Percentiles rank a stretch among this genome's conserved stretches.
phyloP scores from a whole-genome alignment of 2,888 invertebrate species.

The Stenoptilia bipunctidactyla region DNA sequence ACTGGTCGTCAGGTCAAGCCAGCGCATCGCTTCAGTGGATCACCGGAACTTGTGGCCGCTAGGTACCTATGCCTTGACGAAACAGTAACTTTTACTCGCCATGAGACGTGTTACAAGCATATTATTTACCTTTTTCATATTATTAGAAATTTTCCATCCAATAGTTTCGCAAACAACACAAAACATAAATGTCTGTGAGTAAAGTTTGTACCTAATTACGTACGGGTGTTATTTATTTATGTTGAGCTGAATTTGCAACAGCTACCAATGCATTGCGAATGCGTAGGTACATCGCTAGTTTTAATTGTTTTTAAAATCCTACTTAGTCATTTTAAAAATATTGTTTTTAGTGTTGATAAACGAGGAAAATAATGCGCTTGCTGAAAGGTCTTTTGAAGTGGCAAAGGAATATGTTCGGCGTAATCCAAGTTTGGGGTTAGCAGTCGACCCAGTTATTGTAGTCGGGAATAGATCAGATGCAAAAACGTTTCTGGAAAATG shows the following conservation, averaged over 20 bases:
- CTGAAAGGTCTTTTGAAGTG: slow-evolving; percentile 78
- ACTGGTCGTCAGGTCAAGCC: slow-evolving; percentile 14
- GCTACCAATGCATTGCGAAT: background rate
- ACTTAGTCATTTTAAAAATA: background rate
- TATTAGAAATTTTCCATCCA: slow-evolving; percentile 13
- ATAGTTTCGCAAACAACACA: slow-evolving; percentile 73
- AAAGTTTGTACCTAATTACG: slow-evolving; percentile 8
- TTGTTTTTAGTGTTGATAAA: slow-evolving; percentile 76
- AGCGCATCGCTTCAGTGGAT: slow-evolving; percentile 16
- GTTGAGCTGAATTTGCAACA: background rate
- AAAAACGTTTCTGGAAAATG: slow-evolving; percentile 76
- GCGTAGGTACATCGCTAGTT: background rate
- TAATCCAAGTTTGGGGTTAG: slow-evolving; percentile 76
- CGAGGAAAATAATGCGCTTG: slow-evolving; percentile 79
- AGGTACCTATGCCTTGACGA: slow-evolving; percentile 7
- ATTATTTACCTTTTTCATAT: slow-evolving; percentile 24
- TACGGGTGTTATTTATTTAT: background rate
- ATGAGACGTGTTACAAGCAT: background rate
- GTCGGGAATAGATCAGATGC: slow-evolving; percentile 81
- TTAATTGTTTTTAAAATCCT: background rate
- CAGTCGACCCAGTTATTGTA: slow-evolving; percentile 72
- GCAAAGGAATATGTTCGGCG: slow-evolving; percentile 79
- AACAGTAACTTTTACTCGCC: background rate
- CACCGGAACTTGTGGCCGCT: slow-evolving; percentile 16
- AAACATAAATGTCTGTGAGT: slow-evolving; percentile 81